These are phyloP conservation scores for Campoletis sonorensis DNA, from an alignment of 1,140 invertebrate species.

Conservation along the genomic window DNA sequence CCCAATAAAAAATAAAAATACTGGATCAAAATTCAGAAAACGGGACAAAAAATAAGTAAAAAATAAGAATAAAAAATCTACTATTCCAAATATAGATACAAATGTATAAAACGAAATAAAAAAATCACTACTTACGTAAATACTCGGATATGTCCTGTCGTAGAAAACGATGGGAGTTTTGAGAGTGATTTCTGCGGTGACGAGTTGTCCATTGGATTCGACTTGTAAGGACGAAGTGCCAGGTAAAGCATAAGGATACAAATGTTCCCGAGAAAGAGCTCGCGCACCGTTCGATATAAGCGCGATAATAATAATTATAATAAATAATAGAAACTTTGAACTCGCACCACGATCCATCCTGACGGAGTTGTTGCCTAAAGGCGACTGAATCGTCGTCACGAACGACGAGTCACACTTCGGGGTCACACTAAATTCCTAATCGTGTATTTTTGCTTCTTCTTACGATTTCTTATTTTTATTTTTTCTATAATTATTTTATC, in stretches of 20 bases:
- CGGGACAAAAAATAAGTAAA: too few relatives aligned
- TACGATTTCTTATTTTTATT: background rate
- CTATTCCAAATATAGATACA: too few relatives aligned
- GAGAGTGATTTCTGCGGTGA: conserved; percentile 72
- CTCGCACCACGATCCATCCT: conserved; percentile 69
- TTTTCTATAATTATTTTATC: background rate
- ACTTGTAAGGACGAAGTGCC: conserved; percentile 56
- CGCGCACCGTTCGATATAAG: conserved; percentile 50
- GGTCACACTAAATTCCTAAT: conserved; percentile 54
- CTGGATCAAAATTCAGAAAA: too few relatives aligned
- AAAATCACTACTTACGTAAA: conserved; percentile 83
- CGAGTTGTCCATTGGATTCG: conserved; percentile 70
- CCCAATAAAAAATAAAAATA: too few relatives aligned
- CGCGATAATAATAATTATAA: conserved; percentile 55
- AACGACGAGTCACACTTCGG: conserved; percentile 51
- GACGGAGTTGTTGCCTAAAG: conserved; percentile 64
- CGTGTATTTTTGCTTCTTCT: conserved; percentile 55
- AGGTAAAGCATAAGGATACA: conserved; percentile 64
- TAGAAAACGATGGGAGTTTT: conserved; percentile 84
- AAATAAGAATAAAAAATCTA: too few relatives aligned
- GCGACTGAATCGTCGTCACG: conserved; percentile 62
- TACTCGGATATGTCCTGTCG: conserved; percentile 81
- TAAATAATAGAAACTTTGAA: conserved; percentile 50
- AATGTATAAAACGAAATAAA: background rate
- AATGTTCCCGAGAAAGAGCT: conserved; percentile 61